phyloP scores from a whole-genome alignment of 2,888 invertebrate genomes.

The Idaea biselata region DNA sequence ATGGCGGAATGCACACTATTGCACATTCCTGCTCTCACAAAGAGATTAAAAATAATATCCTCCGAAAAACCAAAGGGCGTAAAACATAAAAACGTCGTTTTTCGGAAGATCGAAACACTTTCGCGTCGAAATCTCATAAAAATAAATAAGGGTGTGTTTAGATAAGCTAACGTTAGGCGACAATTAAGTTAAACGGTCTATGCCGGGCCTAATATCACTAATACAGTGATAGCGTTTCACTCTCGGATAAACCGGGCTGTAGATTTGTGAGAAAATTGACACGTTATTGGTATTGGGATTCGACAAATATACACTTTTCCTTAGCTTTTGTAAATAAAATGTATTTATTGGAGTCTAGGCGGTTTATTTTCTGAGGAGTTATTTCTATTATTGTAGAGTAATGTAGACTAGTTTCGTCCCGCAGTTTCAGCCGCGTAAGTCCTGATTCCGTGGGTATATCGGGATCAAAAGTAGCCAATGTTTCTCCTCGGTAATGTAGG shows the following conservation, averaged over 20 bases:
- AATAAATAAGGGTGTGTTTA: constrained; percentile 40
- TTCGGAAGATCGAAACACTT: constrained; percentile 38
- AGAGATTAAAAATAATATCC: constrained; percentile 19
- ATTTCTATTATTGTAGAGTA: not conserved
- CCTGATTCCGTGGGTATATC: no score
- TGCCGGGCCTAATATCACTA: constrained; percentile 31
- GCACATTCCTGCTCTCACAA: constrained; percentile 10
- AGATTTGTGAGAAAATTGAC: not conserved
- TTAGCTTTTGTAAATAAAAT: not conserved
- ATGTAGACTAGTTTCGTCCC: no score
- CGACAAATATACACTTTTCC: not conserved
- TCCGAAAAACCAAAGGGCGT: constrained; percentile 31
- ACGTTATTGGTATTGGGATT: not conserved
- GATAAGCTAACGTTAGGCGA: constrained; percentile 52
- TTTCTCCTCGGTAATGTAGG: no score
- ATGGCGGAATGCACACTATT: no score
- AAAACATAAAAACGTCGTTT: constrained; percentile 38
- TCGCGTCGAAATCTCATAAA: constrained; percentile 38
- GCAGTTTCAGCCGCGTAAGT: no score
- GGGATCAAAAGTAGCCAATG: no score
- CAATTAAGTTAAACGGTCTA: constrained; percentile 48
- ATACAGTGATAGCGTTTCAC: constrained; percentile 35
- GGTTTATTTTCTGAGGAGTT: not conserved
- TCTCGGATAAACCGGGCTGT: constrained; percentile 20
- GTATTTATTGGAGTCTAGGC: not conserved